phyloP scores from a whole-genome alignment of 2,113 vertebrate species.

The Cricetomys ansorgei region DNA sequence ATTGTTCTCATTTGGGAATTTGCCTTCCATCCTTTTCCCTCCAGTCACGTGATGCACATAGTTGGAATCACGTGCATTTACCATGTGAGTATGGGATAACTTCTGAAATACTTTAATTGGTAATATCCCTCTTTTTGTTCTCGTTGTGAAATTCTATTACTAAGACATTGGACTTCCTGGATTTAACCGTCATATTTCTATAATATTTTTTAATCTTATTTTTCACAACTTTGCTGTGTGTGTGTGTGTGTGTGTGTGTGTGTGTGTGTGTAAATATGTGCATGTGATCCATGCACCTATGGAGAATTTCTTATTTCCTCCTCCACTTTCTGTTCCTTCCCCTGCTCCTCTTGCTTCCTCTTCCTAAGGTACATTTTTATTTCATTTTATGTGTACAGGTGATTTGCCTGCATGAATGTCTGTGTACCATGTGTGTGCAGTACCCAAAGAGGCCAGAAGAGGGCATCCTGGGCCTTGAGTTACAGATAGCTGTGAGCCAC shows the following conservation, averaged over 20 bases:
- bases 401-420: not conserved
- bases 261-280: not conserved
- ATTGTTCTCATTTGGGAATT: not conserved
- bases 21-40: not conserved
- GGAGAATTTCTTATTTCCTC: not conserved
- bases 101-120: not conserved
- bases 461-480: not conserved
- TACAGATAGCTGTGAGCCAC: not conserved
- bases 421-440: not conserved
- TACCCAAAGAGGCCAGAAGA: not conserved
- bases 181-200: not conserved
- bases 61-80: not conserved
- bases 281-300: not conserved
- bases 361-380: not conserved
- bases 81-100: not conserved
- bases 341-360: not conserved
- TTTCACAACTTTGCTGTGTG: not conserved
- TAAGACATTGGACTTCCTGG: not conserved
- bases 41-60: not conserved
- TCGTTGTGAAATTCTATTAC: not conserved
- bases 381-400: not conserved
- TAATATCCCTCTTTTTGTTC: not conserved
- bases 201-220: not conserved
- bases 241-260: not conserved
- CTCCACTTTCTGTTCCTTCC: not conserved